A percentile compares a stretch with the other conserved stretches of the same genome.
phyloP scores from a whole-genome alignment of 2,888 invertebrate species.

The Ornithoptera alexandrae region DNA sequence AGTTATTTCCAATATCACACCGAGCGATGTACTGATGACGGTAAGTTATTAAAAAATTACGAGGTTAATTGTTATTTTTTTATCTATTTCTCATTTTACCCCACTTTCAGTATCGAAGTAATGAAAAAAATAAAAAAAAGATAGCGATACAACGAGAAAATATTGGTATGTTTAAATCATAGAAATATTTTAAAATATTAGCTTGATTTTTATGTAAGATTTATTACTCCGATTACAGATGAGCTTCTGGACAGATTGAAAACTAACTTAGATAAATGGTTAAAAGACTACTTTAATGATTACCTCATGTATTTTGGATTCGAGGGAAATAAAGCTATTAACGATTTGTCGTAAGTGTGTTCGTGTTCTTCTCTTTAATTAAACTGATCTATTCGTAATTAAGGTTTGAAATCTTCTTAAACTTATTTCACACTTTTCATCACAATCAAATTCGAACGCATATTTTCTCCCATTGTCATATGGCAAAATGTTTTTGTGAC shows the following conservation, averaged over 20 bases:
- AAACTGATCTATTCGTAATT: neutral
- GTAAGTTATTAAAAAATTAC: constrained; percentile 39
- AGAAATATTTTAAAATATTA: neutral
- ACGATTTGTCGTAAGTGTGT: constrained; percentile 46
- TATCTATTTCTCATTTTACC: neutral
- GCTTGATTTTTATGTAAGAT: neutral
- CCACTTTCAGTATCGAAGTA: constrained; percentile 45
- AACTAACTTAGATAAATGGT: constrained; percentile 58
- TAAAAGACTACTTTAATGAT: constrained; percentile 69
- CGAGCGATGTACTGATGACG: constrained; percentile 48
- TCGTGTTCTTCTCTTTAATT: neutral
- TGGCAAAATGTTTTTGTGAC: no score
- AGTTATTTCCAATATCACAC: constrained; percentile 47
- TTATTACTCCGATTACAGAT: constrained; percentile 40
- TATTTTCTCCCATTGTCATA: no score
- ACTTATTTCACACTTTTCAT: no score
- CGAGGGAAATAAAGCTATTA: constrained; percentile 32
- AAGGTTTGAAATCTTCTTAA: no score
- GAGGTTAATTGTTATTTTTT: neutral
- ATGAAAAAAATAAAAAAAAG: constrained; percentile 32
- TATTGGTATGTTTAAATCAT: constrained; percentile 41
- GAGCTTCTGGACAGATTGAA: constrained; percentile 53
- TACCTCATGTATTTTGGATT: constrained; percentile 48
- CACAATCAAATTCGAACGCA: no score
- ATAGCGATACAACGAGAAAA: constrained; percentile 35